phyloP scores from a whole-genome alignment of 2,113 vertebrate species.

The Nanorana parkeri region DNA sequence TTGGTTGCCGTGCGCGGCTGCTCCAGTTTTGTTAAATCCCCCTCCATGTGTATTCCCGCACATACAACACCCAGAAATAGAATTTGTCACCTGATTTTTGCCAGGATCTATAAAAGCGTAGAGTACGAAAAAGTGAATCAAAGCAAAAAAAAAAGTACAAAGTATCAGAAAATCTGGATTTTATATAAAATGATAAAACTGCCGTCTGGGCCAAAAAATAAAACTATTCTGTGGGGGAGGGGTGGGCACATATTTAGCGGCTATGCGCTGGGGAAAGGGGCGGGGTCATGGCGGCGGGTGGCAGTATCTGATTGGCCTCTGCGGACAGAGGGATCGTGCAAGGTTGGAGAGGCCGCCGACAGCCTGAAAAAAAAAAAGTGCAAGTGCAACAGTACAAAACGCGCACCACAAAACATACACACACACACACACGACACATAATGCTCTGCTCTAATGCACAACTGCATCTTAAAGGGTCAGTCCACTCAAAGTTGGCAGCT shows the following conservation, averaged over 20 bases:
- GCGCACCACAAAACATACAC: neutral
- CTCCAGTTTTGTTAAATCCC: too few relatives aligned
- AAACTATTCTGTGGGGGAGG: neutral
- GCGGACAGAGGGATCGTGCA: neutral
- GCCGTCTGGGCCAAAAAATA: too few relatives aligned
- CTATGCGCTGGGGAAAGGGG: neutral
- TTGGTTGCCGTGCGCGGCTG: too few relatives aligned
- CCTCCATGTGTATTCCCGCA: too few relatives aligned
- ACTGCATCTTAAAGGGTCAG: too few relatives aligned
- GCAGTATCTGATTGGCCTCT: neutral
- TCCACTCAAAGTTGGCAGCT: too few relatives aligned
- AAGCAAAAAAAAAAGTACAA: neutral
- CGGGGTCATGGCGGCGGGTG: too few relatives aligned
- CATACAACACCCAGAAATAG: too few relatives aligned
- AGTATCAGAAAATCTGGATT: neutral
- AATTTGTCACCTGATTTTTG: neutral
- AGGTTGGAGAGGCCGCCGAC: neutral
- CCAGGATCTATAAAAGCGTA: neutral
- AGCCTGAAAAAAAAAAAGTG: conserved; percentile 48
- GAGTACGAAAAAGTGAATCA: neutral
- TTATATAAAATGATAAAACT: neutral
- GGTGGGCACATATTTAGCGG: neutral
- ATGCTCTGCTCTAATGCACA: too few relatives aligned
- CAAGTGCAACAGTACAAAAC: conserved; percentile 33
- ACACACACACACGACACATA: neutral